phyloP scores from a whole-genome alignment of 1,140 invertebrate species.

The Drosophila dunni region DNA sequence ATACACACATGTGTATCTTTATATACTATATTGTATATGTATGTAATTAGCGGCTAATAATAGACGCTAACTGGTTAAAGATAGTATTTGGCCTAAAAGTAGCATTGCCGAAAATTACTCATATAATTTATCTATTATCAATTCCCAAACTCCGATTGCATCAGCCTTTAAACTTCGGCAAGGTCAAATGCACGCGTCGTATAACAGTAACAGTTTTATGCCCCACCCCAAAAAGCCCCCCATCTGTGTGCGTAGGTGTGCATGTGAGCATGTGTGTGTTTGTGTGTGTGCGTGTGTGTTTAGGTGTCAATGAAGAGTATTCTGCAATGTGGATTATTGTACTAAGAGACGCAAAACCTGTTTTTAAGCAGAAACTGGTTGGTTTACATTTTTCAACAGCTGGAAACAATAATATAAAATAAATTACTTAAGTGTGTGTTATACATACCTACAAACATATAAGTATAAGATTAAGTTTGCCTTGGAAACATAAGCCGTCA shows the following conservation, averaged over 20 bases:
- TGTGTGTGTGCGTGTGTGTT: not conserved
- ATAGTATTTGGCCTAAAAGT: not conserved
- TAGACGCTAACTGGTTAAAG: not conserved
- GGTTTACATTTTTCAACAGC: slow-evolving; percentile 30
- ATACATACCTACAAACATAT: not conserved
- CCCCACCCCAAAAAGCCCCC: not conserved
- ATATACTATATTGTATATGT: too few relatives aligned
- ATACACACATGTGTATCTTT: too few relatives aligned
- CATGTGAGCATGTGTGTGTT: too few relatives aligned
- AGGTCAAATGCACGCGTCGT: slow-evolving; percentile 45
- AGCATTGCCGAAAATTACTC: slow-evolving; percentile 7
- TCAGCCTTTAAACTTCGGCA: slow-evolving; percentile 54
- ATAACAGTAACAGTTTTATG: slow-evolving; percentile 37
- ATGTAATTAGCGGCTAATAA: too few relatives aligned
- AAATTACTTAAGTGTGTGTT: not conserved
- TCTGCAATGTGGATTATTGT: not conserved
- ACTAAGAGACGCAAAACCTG: slow-evolving; percentile 26
- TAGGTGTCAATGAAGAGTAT: slow-evolving; percentile 8
- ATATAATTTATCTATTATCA: not conserved
- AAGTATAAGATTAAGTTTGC: not conserved
- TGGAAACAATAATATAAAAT: slow-evolving; percentile 1
- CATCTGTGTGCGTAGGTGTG: not conserved
- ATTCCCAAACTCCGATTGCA: slow-evolving; percentile 32
- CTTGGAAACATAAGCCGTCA: slow-evolving; percentile 24
- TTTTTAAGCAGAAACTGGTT: slow-evolving; percentile 44